Base-by-base conservation (phyloP, 2,797 vertebrate species). In the Crocidura indochinensis region DNA sequence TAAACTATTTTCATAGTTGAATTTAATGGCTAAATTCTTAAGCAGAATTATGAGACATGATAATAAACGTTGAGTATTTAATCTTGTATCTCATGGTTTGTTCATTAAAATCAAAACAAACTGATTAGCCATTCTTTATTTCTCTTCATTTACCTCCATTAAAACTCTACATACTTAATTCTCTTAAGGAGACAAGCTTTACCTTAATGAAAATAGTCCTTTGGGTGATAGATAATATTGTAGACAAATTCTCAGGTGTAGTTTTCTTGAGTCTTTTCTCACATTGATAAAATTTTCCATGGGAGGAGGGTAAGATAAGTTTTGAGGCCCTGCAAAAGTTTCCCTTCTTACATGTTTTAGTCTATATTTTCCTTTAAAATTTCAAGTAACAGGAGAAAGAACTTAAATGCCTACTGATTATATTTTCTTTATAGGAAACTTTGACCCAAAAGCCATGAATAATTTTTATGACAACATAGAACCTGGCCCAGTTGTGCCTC, bases 401-500 rank as follows among this genome's bases (percentile, higher is more conserved):
- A 20, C 62, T n/a, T 96, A 89, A 97, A 88, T 92, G 44, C 27
- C 60, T 97, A 75, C 72, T 93, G 77, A 88, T 94, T 94, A 93
- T 68, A 88, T 97, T 96, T 97, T 91, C 84, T 94, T 94, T 87
- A 77, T 98, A 99, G 99, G 99, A 79, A 99, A 99, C 97, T 99
- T 99, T 98, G 99, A 99, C 96, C 99, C 99, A 7, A 99, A 99
- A 98, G 99, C 98, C 95, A 98, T 98, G 87, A 99, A 98, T 98
- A 99, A 99, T 98, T 99, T 99, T 97, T 99, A 99, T 96, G 99
- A 99, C 98, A 98, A 99, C 96, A 99, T 99, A 97, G 98, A 99
- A 96, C 98, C 99, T 81, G 99, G 99, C 95, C 99, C 99, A 80
- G 98, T 99, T 93, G 99, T 99, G 92, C 99, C 99, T 31, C 98